A percentile compares a stretch with the other conserved stretches of the same genome.
These are phyloP conservation scores for Athrips mouffetella DNA, from an alignment of 2,888 invertebrate genomes.

Conservation along the genomic window DNA sequence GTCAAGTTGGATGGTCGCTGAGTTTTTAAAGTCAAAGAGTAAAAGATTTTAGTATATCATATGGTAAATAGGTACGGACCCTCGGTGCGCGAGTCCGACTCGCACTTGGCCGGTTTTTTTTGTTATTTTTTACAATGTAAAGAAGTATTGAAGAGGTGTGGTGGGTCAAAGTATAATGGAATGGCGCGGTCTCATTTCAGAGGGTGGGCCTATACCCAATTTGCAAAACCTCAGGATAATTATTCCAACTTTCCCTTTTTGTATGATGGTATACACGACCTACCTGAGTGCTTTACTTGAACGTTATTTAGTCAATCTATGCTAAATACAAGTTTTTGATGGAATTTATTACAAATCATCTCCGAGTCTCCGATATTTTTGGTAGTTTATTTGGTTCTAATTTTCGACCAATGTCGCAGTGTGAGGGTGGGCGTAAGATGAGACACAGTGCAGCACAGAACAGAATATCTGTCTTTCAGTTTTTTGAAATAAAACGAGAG, in stretches of 20 bases:
- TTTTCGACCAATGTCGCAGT: too few species aligned
- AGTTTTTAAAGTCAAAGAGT: too few species aligned
- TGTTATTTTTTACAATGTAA: slow-evolving; percentile 29
- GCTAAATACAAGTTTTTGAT: background rate
- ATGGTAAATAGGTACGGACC: too few species aligned
- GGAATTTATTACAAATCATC: background rate
- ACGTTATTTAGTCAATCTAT: background rate
- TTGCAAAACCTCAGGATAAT: slow-evolving; percentile 42
- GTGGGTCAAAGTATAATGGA: slow-evolving; percentile 37
- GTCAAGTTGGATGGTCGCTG: too few species aligned
- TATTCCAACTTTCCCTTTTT: slow-evolving; percentile 43
- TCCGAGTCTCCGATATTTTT: too few species aligned
- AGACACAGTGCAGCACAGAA: too few species aligned
- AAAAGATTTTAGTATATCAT: too few species aligned
- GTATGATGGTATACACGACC: slow-evolving; percentile 38
- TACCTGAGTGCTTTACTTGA: slow-evolving; percentile 22
- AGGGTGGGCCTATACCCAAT: slow-evolving; percentile 51
- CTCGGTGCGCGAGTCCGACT: too few species aligned
- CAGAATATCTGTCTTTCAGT: too few species aligned
- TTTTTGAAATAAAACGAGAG: too few species aligned
- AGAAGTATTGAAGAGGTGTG: slow-evolving; percentile 31
- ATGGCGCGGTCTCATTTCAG: slow-evolving; percentile 44
- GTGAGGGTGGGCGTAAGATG: too few species aligned
- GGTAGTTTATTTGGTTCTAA: too few species aligned
- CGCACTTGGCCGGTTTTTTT: slow-evolving; percentile 34